Percentiles rank a stretch among this genome's conserved stretches.
Evolutionary conservation across 2,113 vertebrate genomes (phyloP).

Genomic region (Datnioides undecimradiatus): DNA sequence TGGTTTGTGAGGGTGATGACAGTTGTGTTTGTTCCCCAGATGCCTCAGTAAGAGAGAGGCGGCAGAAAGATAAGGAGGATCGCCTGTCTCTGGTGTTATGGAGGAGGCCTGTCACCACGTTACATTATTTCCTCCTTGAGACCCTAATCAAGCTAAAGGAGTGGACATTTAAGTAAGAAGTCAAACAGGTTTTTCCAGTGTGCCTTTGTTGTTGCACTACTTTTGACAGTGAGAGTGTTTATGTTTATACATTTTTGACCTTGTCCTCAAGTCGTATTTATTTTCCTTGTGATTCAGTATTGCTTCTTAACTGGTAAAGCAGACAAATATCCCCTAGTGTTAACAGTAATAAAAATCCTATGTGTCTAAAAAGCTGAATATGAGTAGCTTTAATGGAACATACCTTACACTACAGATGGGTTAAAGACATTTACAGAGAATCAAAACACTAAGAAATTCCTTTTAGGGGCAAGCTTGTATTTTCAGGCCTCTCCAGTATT

Average conservation of each 20-base stretch:
- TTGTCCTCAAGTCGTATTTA: neutral
- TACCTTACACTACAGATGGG: neutral
- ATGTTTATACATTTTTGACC: neutral
- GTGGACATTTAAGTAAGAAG: conserved; percentile 93
- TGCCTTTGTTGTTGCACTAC: neutral
- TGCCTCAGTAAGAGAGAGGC: conserved; percentile 86
- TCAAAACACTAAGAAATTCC: neutral
- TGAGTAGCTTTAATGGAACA: neutral
- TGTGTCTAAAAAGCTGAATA: neutral
- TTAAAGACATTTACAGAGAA: neutral
- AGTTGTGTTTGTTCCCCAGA: conserved; percentile 64
- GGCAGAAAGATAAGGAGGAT: conserved; percentile 90
- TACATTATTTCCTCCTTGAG: conserved; percentile 96
- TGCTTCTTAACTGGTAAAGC: neutral
- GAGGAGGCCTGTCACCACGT: conserved; percentile 91
- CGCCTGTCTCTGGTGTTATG: conserved; percentile 93
- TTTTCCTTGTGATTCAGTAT: neutral
- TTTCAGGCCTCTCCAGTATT: neutral
- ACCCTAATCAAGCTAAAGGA: conserved; percentile 93
- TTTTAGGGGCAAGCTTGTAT: no score
- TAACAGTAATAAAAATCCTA: neutral
- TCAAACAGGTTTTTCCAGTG: conserved; percentile 20
- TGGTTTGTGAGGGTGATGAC: conserved; percentile 11
- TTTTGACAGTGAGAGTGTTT: neutral
- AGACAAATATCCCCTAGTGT: neutral